phyloP scores from a whole-genome alignment of 2,888 invertebrate genomes.

The Mythimna loreyi region DNA sequence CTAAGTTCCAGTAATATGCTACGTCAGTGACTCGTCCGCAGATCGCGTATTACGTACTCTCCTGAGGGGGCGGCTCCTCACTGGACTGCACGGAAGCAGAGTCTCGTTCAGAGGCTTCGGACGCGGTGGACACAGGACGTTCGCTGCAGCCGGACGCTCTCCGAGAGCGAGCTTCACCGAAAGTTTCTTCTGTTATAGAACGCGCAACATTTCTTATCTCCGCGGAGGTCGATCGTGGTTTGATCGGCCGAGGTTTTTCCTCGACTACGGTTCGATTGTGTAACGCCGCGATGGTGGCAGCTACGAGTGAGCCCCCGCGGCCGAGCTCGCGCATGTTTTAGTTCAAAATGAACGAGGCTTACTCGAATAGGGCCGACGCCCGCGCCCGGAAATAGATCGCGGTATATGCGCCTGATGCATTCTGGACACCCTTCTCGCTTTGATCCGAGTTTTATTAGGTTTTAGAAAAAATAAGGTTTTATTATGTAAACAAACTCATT shows the following conservation, averaged over 20 bases:
- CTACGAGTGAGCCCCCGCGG: conserved; percentile 91
- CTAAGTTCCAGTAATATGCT: conserved; percentile 86
- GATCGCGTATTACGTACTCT: conserved; percentile 87
- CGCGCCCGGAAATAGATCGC: conserved; percentile 89
- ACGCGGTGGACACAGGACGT: conserved; percentile 87
- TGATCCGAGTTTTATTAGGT: conserved; percentile 79
- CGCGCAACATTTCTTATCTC: conserved; percentile 76
- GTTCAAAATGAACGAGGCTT: conserved; percentile 87
- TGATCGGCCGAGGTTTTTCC: conserved; percentile 79
- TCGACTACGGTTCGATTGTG: conserved; percentile 84
- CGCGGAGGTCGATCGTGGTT: conserved; percentile 76
- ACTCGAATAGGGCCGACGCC: conserved; percentile 86
- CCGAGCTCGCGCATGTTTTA: conserved; percentile 90
- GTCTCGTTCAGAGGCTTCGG: conserved; percentile 87
- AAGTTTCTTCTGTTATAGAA: conserved; percentile 73
- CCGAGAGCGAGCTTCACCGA: conserved; percentile 75
- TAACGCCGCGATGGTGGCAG: conserved; percentile 89
- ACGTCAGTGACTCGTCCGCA: conserved; percentile 87
- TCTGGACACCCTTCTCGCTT: conserved; percentile 83
- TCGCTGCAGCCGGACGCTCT: conserved; percentile 85
- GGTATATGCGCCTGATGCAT: conserved; percentile 85
- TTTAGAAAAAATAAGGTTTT: conserved; percentile 67
- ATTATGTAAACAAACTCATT: conserved; percentile 62
- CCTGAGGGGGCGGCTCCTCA: conserved; percentile 88
- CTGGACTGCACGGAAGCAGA: conserved; percentile 89